Evolutionary conservation across 2,113 vertebrate species (phyloP).

Genomic region (Jacana jacana): DNA sequence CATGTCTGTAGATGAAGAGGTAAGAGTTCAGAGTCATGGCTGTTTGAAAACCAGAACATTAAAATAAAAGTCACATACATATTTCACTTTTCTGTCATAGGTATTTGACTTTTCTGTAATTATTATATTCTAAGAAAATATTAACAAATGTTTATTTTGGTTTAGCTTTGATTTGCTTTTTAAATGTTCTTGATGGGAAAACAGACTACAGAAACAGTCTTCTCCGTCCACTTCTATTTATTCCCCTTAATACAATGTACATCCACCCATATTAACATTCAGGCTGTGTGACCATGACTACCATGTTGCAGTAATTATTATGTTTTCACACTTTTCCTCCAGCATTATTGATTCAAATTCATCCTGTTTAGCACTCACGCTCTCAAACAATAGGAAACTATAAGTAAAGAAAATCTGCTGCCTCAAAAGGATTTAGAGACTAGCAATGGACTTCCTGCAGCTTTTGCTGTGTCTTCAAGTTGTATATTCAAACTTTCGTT

Average conservation of each 20-base stretch:
- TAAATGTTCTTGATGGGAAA: background rate
- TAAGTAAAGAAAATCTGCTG: constrained; percentile 3
- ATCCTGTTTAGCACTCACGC: background rate
- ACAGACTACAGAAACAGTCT: background rate
- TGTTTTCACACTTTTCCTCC: background rate
- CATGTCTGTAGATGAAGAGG: background rate
- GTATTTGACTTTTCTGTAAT: background rate
- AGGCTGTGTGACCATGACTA: background rate
- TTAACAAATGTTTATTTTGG: background rate
- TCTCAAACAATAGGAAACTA: background rate
- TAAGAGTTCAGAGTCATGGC: background rate
- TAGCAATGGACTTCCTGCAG: background rate
- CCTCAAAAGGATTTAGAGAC: background rate
- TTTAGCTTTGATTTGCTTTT: background rate
- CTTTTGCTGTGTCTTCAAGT: background rate
- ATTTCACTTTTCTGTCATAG: background rate
- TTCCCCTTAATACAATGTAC: background rate
- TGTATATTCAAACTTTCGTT: constrained; percentile 3
- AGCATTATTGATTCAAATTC: constrained; percentile 28
- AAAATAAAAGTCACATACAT: background rate
- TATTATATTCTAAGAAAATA: background rate
- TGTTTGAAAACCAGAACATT: background rate
- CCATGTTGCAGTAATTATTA: background rate
- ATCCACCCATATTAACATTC: background rate
- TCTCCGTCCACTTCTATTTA: background rate